phyloP scores from a whole-genome alignment of 2,888 invertebrate genomes.

The Callinectes sapidus region DNA sequence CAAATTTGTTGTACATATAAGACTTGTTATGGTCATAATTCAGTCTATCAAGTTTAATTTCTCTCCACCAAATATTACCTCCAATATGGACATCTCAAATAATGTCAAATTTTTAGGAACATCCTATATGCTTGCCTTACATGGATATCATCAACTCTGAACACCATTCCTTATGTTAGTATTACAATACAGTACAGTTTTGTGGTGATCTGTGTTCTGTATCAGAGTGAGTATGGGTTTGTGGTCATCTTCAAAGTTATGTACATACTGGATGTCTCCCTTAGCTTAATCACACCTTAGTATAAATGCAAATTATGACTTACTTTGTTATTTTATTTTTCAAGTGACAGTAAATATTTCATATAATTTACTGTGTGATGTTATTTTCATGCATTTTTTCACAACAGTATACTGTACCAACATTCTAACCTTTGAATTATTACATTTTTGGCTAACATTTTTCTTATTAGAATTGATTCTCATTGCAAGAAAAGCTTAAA shows the following conservation, averaged over 20 bases:
- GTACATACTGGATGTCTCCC: not conserved
- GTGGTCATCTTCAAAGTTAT: not conserved
- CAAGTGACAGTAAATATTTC: not conserved
- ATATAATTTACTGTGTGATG: not conserved
- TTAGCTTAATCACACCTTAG: not conserved
- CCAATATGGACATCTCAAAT: no score
- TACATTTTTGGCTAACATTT: not conserved
- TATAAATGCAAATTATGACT: not conserved
- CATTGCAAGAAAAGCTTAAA: no score
- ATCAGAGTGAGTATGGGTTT: not conserved
- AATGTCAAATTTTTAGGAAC: no score
- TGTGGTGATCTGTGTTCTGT: not conserved
- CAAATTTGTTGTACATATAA: no score
- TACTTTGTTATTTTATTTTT: not conserved
- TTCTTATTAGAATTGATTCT: no score
- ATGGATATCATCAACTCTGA: not conserved
- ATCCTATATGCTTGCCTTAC: not conserved
- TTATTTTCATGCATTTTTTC: not conserved
- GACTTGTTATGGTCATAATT: no score
- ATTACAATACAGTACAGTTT: constrained; percentile 9
- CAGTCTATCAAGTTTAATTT: no score
- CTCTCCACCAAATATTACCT: no score
- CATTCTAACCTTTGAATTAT: not conserved
- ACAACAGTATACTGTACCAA: not conserved
- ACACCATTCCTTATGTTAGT: not conserved